Base-by-base conservation (phyloP, 2,797 vertebrate genomes). In the Gallirallus australis region DNA sequence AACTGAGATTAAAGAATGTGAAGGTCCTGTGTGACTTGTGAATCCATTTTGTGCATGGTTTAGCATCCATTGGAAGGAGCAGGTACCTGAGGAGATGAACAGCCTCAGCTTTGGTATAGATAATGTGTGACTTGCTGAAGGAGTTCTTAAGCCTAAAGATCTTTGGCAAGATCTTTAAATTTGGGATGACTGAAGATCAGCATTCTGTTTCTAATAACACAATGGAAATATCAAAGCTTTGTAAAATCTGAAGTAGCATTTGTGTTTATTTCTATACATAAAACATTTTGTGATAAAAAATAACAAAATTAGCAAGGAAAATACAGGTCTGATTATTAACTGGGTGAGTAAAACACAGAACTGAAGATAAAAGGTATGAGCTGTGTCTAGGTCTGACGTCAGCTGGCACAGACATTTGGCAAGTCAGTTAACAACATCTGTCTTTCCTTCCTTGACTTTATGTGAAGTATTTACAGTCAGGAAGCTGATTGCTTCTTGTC, bases 401-500 rank as follows among this genome's bases (percentile, higher is more conserved):
- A 79, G 1, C 40, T 77, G 68, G 6, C 30, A 28, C 19, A 54
- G 63, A 30, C 87, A 12, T 63, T 90, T 81, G 52, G 24, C 52
- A 33, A 35, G 68, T 72, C 48, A 25, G 19, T 81, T 68, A 60
- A 23, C 53, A 80, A 13, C 59, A 30, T 45, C 35, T 61, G 9
- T 30, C 54, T 61, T 71, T 69, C 19, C 45, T 80, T 83, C 48
- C 37, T 52, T 90, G 64, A 39, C 42, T 64, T 72, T n/a, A 23
- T n/a, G 33, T 91, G 72, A 64, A 71, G 39, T 25, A 27, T 92
- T 92, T 80, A 30, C 33, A 61, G 78, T 53, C 59, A 88, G 21
- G 35, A 21, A 87, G 52, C 23, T 48, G 42, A 25, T 54, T 83
- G 48, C 37, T 69, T 80, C 63, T 71, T 82, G 72, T 52, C 52